Percentiles rank a stretch among this genome's conserved stretches.
Evolutionary conservation across 2,113 vertebrate species (phyloP).

Genomic region (Myotis lucifugus): DNA sequence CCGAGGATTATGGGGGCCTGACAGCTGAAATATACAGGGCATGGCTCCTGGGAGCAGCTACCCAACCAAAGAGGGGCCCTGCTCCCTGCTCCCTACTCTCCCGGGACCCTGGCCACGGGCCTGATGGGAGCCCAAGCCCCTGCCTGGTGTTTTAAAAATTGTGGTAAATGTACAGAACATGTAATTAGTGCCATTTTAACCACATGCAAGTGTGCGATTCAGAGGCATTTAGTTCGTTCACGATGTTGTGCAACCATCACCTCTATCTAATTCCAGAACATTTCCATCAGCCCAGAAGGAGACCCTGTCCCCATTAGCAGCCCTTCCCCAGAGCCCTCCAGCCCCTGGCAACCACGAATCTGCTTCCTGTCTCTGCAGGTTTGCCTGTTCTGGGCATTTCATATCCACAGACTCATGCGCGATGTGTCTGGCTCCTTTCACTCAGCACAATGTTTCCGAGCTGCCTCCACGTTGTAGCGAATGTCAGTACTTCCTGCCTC

Average conservation of each 20-base stretch:
- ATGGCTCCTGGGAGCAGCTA: neutral
- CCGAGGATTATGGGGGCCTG: neutral
- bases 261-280: neutral
- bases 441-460: neutral
- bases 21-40: too few relatives aligned
- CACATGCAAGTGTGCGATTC: neutral
- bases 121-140: neutral
- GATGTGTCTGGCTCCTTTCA: neutral
- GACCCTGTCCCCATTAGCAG: neutral
- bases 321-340: neutral
- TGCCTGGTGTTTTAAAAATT: neutral
- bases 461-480: accelerated
- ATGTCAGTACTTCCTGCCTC: neutral
- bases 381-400: neutral
- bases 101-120: neutral
- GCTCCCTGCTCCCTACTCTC: neutral
- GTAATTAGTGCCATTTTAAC: neutral
- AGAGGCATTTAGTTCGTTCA: neutral
- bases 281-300: neutral
- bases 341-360: neutral
- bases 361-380: neutral
- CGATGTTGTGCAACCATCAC: too few relatives aligned
- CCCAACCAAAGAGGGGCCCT: neutral
- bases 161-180: neutral
- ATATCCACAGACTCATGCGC: accelerated